Base-by-base conservation (phyloP, 2,888 invertebrate genomes). In the Drosophila mayaguana region DNA sequence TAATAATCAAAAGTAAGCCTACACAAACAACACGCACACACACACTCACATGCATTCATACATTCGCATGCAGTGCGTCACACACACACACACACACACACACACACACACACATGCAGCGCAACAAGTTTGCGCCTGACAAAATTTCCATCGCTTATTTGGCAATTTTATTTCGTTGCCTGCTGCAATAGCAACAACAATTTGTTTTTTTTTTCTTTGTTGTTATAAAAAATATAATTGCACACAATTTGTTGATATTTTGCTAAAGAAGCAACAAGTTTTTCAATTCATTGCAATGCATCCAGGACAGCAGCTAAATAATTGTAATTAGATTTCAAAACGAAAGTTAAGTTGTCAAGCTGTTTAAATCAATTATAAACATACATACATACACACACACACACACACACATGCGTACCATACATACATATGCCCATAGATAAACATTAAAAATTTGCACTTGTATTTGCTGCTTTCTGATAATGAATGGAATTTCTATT, bases 101-200 rank as follows among this genome's bases (percentile, higher is more conserved):
- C 36, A 36, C n/a, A 36, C 25, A 70, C 43, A 62, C 53, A 63
- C 46, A 45, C 45, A 60, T 59, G 69, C 62, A 45, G 63, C 65
- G 82, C 83, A 84, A 84, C 87, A 84, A 84, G 83, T 83, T 83
- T 86, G 81, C 79, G 83, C 68, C 78, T 83, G 77, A 83, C 83
- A 87, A 83, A 83, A 84, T 84, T 59, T 87, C 78, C 83, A 87
- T 78, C 65, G 75, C 75, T 66, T 78, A 78, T 78, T 78, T 78
- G 78, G 75, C 78, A 78, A 72, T 71, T 75, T 71, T 63, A 56
- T 74, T 65, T 61, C 28, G 76, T 50, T 70, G 65, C 59, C 64
- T 71, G 64, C 64, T 55, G 48, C 75, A 62, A 46, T 63, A 61
- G 12, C 53, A 61, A 18, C 51, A 65, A 32, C 38, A 65, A 22